These are phyloP conservation scores for Halcyon malimbica DNA, from an alignment of 2,113 vertebrate genomes.

Conservation along the genomic window DNA sequence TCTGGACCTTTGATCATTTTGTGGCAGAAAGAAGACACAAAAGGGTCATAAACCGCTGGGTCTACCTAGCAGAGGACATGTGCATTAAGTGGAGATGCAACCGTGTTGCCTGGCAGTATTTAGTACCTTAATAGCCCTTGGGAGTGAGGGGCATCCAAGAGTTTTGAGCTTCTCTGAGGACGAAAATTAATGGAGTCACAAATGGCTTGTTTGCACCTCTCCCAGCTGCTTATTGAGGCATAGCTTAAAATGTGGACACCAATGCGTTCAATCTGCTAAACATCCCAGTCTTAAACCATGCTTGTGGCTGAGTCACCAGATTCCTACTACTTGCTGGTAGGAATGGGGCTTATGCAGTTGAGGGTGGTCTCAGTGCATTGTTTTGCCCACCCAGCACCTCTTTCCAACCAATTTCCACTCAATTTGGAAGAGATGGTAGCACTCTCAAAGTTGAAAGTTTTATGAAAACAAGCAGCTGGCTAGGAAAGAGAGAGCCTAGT, in stretches of 20 bases:
- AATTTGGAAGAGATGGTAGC: not conserved
- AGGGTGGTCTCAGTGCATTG: too few species aligned
- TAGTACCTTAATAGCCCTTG: not conserved
- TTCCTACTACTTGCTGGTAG: not conserved
- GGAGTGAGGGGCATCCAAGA: not conserved
- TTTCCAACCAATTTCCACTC: not conserved
- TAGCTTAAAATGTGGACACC: fast-evolving
- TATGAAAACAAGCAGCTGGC: not conserved
- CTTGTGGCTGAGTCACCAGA: not conserved
- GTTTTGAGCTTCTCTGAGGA: not conserved
- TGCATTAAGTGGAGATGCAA: not conserved
- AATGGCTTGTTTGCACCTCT: not conserved
- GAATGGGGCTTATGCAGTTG: not conserved
- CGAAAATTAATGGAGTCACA: not conserved
- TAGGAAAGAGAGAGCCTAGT: not conserved
- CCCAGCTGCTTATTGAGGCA: not conserved
- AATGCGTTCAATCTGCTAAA: not conserved
- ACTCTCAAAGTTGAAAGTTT: not conserved
- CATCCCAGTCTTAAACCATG: not conserved
- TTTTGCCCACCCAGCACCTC: not conserved
- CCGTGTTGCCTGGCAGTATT: not conserved
- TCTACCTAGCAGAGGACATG: not conserved
- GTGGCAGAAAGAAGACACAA: not conserved
- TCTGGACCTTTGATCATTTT: slow-evolving; percentile 5
- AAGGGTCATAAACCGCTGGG: not conserved